A percentile compares a stretch with the other conserved stretches of the same genome.
Conservation (phyloP, 2,797 vertebrate genomes). For the Hypotaenidia philippensis region DNA sequence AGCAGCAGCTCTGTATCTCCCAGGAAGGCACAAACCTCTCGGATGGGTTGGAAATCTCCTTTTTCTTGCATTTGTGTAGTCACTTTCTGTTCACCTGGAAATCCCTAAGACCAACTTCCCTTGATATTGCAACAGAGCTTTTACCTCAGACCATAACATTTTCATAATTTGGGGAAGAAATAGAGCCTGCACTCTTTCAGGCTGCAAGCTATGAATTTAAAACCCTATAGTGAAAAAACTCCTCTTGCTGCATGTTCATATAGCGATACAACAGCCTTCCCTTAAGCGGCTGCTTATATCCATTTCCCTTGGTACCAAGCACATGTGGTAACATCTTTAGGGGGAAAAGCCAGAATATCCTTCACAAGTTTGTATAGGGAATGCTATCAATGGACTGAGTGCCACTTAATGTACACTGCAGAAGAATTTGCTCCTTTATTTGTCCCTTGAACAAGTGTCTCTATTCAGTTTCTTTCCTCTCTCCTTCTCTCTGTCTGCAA, state of each 20-base stretch:
- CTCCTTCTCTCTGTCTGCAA: not conserved
- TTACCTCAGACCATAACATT: not conserved
- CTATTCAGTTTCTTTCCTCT: not conserved
- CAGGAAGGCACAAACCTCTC: not conserved
- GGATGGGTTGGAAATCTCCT: rapidly evolving
- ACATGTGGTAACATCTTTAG: not conserved
- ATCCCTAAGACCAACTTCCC: not conserved
- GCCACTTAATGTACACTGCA: not conserved
- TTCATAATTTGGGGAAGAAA: not conserved
- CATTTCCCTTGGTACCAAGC: not conserved
- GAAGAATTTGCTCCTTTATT: not conserved
- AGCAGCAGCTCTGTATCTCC: not conserved
- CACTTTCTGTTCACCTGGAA: not conserved
- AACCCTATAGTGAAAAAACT: not conserved
- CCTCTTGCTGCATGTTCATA: not conserved
- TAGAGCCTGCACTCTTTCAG: not conserved
- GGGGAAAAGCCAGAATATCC: not conserved
- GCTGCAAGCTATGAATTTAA: not conserved
- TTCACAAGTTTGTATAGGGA: not conserved
- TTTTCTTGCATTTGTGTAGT: not conserved
- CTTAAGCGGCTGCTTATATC: not conserved
- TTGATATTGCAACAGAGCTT: not conserved
- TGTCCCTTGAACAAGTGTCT: not conserved
- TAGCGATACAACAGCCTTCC: not conserved
- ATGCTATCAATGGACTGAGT: not conserved